These are phyloP conservation scores for Muscidifurax raptorellus DNA, from an alignment of 1,140 invertebrate species.

Conservation along the genomic window DNA sequence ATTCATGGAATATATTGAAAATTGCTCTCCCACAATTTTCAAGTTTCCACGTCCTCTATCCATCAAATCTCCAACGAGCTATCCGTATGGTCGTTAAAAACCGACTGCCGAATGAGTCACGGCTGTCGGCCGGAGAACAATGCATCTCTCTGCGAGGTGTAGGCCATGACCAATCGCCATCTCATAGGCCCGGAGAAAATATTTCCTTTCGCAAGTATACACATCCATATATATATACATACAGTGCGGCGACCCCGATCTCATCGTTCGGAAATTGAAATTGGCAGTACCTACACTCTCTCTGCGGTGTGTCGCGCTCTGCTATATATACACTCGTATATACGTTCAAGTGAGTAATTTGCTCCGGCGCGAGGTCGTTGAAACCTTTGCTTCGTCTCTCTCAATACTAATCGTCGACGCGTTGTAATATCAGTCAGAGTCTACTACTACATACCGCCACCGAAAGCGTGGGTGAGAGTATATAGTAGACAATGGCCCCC, in stretches of 20 bases:
- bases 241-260: not conserved
- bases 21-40: not conserved
- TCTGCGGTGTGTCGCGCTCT: not conserved
- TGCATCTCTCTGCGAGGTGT: not conserved
- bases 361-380: slow-evolving; percentile 58
- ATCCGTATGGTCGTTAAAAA: slow-evolving; percentile 11
- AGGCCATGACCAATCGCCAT: slow-evolving; percentile 39
- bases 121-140: slow-evolving; percentile 19
- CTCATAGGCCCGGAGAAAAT: slow-evolving; percentile 19
- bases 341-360: slow-evolving; percentile 60
- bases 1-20: no score
- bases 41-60: not conserved
- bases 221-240: not conserved
- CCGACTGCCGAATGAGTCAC: slow-evolving; percentile 25
- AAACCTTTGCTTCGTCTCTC: slow-evolving; percentile 56
- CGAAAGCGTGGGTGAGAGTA: slow-evolving; percentile 55
- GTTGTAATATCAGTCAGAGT: slow-evolving; percentile 6
- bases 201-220: slow-evolving; percentile 14
- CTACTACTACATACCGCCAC: not conserved
- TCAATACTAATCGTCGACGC: slow-evolving; percentile 34
- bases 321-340: slow-evolving; percentile 13
- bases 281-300: not conserved
- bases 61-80: not conserved
- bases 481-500: slow-evolving; percentile 59
- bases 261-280: slow-evolving; percentile 41